Percentiles rank a stretch among this genome's conserved stretches.
These are phyloP conservation scores for Eulemur rufifrons DNA, from an alignment of 2,113 vertebrate species.

Conservation along the genomic window DNA sequence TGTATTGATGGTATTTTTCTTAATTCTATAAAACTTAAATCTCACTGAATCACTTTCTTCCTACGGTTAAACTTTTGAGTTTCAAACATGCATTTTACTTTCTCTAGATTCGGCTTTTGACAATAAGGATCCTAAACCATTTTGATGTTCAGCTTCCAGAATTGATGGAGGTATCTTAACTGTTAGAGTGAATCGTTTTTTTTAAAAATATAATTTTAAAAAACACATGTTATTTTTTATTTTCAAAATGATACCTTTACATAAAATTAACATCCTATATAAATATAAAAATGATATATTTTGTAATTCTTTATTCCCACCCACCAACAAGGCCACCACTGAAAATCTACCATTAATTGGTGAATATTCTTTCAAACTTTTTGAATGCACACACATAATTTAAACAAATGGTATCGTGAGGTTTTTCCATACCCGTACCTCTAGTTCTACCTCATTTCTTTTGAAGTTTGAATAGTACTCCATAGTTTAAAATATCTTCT, in stretches of 20 bases:
- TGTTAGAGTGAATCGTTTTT: neutral
- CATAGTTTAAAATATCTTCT: neutral
- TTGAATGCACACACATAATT: neutral
- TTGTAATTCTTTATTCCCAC: neutral
- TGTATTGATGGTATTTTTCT: neutral
- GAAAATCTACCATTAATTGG: neutral
- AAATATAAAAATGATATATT: neutral
- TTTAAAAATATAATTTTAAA: neutral
- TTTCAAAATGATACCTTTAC: neutral
- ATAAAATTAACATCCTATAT: neutral
- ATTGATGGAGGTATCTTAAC: slow-evolving; percentile 86
- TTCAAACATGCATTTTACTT: slow-evolving; percentile 35
- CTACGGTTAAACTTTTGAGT: neutral
- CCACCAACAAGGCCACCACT: neutral
- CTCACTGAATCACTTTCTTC: neutral
- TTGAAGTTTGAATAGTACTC: neutral
- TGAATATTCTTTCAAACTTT: neutral
- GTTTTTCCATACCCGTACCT: neutral
- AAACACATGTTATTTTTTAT: neutral
- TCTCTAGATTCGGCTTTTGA: slow-evolving; percentile 92
- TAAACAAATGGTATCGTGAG: neutral
- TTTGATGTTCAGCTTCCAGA: slow-evolving; percentile 88
- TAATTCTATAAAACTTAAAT: neutral
- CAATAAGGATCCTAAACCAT: slow-evolving; percentile 93
- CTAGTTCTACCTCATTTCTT: neutral